These are phyloP conservation scores for Apodemus agrarius DNA, from an alignment of 2,797 vertebrate genomes.

Conservation along the genomic window DNA sequence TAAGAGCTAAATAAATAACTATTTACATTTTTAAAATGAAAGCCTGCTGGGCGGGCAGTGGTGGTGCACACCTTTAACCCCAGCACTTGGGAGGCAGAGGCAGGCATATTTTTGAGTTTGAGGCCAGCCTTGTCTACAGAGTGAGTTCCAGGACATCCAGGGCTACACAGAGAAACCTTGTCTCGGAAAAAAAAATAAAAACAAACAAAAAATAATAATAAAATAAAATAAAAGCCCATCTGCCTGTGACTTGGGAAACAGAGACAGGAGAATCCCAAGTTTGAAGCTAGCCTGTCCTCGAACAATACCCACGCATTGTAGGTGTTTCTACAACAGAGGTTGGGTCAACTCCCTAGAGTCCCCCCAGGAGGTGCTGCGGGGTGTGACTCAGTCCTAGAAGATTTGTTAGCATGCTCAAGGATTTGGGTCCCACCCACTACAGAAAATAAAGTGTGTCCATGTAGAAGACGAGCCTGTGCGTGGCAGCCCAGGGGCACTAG, in stretches of 20 bases:
- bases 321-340: neutral
- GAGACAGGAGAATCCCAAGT: neutral
- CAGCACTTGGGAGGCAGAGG: too few species aligned
- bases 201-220: too few species aligned
- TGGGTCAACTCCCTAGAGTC: neutral
- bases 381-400: neutral
- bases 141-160: too few species aligned
- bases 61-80: too few species aligned
- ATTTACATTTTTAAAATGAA: neutral
- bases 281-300: neutral
- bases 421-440: neutral
- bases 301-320: too few species aligned
- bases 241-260: neutral
- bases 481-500: too few species aligned
- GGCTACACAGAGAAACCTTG: too few species aligned
- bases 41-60: too few species aligned
- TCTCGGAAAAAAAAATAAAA: too few species aligned
- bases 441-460: neutral
- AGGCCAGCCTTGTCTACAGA: too few species aligned
- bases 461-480: rapidly evolving
- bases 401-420: neutral
- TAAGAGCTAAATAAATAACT: neutral
- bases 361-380: neutral
- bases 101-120: too few species aligned
- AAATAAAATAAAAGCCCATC: neutral